phyloP scores from a whole-genome alignment of 2,797 vertebrate species.

The Falco biarmicus region DNA sequence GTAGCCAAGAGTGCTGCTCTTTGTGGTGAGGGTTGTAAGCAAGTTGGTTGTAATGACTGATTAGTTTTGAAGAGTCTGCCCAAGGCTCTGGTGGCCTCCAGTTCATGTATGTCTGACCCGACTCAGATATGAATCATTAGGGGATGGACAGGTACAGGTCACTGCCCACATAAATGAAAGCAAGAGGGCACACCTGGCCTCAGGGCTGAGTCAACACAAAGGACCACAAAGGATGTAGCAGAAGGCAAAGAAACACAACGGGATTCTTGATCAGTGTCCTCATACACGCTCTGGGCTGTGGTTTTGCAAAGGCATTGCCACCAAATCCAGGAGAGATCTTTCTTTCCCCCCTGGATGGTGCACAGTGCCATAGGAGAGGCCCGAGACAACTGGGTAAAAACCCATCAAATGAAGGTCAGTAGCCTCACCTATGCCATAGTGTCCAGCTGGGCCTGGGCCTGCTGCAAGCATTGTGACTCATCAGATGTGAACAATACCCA shows the following conservation, averaged over 20 bases:
- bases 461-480: conserved; percentile 16
- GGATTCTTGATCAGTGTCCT: neutral
- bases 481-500: conserved; percentile 19
- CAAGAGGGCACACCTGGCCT: neutral
- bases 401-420: neutral
- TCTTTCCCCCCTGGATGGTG: neutral
- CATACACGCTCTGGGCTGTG: neutral
- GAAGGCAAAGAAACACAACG: neutral
- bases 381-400: neutral
- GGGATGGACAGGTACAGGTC: neutral
- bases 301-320: neutral
- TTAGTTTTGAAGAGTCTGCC: neutral
- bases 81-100: neutral
- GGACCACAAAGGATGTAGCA: neutral
- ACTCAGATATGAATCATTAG: fast-evolving
- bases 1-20: neutral
- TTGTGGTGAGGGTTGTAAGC: neutral
- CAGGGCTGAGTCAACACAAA: neutral
- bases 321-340: neutral
- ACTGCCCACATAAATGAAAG: neutral
- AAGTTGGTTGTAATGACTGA: neutral
- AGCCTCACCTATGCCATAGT: neutral
- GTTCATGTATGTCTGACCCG: neutral
- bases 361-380: neutral
- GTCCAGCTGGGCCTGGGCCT: neutral